Evolutionary conservation across 2,113 vertebrate species (phyloP).

Genomic region (Morone chrysops): DNA sequence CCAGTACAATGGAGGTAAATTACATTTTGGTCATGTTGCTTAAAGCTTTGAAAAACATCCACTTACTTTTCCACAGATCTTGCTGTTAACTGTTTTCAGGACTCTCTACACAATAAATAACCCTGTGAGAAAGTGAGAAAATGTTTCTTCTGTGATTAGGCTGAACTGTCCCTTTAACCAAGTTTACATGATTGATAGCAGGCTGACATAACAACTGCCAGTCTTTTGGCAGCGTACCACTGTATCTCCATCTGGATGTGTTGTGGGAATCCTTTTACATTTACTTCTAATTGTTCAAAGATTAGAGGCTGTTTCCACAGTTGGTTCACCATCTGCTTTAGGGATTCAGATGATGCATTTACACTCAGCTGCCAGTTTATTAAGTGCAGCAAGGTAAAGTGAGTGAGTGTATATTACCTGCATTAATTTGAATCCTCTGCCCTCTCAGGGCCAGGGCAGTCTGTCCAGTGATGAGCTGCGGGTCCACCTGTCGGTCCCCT

Average conservation of each 20-base stretch:
- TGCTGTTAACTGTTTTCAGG: slow-evolving; percentile 4
- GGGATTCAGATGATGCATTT: slow-evolving; percentile 20
- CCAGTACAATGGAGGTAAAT: neutral
- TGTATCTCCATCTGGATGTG: slow-evolving; percentile 52
- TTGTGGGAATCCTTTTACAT: slow-evolving; percentile 27
- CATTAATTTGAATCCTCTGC: neutral
- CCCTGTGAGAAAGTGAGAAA: neutral
- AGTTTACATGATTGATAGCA: slow-evolving; percentile 29
- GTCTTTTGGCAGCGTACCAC: slow-evolving; percentile 45
- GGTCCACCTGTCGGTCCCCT: slow-evolving; percentile 90
- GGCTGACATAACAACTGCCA: slow-evolving; percentile 28
- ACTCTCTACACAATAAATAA: slow-evolving; percentile 17
- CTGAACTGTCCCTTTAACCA: slow-evolving; percentile 14
- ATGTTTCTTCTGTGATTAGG: slow-evolving; percentile 7
- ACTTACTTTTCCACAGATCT: neutral
- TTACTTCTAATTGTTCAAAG: slow-evolving; percentile 35
- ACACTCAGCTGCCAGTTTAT: neutral
- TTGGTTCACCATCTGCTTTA: slow-evolving; percentile 46
- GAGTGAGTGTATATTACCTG: neutral
- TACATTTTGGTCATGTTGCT: neutral
- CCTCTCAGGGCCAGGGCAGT: slow-evolving; percentile 87
- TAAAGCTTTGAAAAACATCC: neutral
- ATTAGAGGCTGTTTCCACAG: slow-evolving; percentile 32
- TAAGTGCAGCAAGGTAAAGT: neutral
- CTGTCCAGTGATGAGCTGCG: slow-evolving; percentile 91